Conservation (phyloP, 1,140 invertebrate genomes). For the Elymnias hypermnestra region DNA sequence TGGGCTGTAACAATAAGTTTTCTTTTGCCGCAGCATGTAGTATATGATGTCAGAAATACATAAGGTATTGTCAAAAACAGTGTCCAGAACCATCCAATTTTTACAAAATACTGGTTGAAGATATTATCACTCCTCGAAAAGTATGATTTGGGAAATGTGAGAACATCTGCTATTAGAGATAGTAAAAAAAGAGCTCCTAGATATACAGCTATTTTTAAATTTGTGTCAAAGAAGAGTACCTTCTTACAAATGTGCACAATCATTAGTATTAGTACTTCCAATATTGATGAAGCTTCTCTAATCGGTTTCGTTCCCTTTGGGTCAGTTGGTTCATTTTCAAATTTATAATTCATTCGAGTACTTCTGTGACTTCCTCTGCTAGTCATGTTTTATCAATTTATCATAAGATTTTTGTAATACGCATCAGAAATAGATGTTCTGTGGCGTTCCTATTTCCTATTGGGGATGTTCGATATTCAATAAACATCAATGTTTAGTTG, state of each 20-base stretch:
- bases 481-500: no score
- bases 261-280: slow-evolving; percentile 88
- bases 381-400: slow-evolving; percentile 54
- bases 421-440: no score
- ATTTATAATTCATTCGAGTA: slow-evolving; percentile 65
- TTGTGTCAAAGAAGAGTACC: slow-evolving; percentile 88
- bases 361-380: slow-evolving; percentile 53
- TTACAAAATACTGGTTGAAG: slow-evolving; percentile 95
- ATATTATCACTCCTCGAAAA: slow-evolving; percentile 92
- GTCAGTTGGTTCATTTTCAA: slow-evolving; percentile 58
- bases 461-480: no score
- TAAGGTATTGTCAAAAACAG: slow-evolving; percentile 85
- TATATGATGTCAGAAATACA: slow-evolving; percentile 87
- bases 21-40: slow-evolving; percentile 88
- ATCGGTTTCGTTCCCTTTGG: slow-evolving; percentile 84
- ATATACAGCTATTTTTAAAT: slow-evolving; percentile 92
- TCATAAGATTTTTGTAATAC: no score
- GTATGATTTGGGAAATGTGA: slow-evolving; percentile 89
- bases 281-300: slow-evolving; percentile 86
- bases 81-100: slow-evolving; percentile 97
- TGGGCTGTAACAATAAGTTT: slow-evolving; percentile 86
- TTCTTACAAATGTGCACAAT: slow-evolving; percentile 92
- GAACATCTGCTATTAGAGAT: slow-evolving; percentile 89
- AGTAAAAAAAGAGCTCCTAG: slow-evolving; percentile 87
- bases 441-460: no score